These are phyloP conservation scores for Falcunculus frontatus DNA, from an alignment of 2,113 vertebrate genomes.

Conservation along the genomic window DNA sequence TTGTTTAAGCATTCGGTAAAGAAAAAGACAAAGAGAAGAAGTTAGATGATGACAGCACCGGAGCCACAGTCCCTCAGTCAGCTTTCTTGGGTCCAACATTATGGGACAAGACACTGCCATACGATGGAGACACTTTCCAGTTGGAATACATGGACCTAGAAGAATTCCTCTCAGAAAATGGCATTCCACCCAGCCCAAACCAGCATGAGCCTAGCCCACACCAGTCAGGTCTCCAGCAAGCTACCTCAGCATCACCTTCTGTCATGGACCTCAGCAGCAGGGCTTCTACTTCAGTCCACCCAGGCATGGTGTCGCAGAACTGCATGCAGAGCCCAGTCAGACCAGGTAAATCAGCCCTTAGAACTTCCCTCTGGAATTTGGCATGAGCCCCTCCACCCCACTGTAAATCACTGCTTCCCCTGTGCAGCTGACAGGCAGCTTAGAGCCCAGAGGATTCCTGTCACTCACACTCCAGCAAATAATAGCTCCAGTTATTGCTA, in stretches of 20 bases:
- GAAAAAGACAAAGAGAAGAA: slow-evolving; percentile 95
- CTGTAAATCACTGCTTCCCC: not conserved
- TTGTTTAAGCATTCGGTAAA: slow-evolving; percentile 84
- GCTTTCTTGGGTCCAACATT: slow-evolving; percentile 96
- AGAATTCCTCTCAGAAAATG: slow-evolving; percentile 97
- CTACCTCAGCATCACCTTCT: slow-evolving; percentile 78
- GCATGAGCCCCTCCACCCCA: not conserved
- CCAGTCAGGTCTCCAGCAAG: slow-evolving; percentile 74
- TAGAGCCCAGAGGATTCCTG: not conserved
- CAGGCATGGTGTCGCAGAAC: slow-evolving; percentile 80
- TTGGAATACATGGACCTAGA: slow-evolving; percentile 99
- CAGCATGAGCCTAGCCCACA: slow-evolving; percentile 80
- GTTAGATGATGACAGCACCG: slow-evolving; percentile 86
- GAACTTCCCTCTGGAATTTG: not conserved
- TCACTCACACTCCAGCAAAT: not conserved
- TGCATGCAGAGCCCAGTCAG: slow-evolving; percentile 85
- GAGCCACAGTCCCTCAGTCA: slow-evolving; percentile 85
- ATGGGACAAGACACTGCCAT: slow-evolving; percentile 98
- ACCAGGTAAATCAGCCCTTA: slow-evolving; percentile 79
- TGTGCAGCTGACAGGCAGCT: not conserved
- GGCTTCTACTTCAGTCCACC: slow-evolving; percentile 83
- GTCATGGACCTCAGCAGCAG: slow-evolving; percentile 93
- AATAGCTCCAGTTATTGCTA: not conserved
- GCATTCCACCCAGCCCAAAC: slow-evolving; percentile 89
- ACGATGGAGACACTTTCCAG: slow-evolving; percentile 95